A percentile compares a stretch with the other conserved stretches of the same genome.
These are phyloP conservation scores for Remorina albescens DNA, from an alignment of 2,797 vertebrate genomes.

Conservation along the genomic window DNA sequence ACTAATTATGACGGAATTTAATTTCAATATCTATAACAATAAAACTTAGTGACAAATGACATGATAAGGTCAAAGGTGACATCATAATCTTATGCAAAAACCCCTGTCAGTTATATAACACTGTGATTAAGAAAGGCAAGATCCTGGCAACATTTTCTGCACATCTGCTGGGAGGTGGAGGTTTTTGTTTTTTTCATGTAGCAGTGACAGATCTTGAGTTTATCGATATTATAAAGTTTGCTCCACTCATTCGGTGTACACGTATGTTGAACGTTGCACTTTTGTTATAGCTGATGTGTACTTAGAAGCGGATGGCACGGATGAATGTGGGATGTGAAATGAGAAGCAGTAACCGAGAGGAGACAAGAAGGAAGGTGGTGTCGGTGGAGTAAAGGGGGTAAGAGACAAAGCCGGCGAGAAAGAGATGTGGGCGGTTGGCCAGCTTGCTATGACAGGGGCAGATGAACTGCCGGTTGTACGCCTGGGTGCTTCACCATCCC, in stretches of 20 bases:
- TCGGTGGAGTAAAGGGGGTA: conserved; percentile 9
- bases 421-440: conserved; percentile 65
- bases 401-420: conserved; percentile 44
- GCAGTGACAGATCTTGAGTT: background rate
- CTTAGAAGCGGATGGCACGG: conserved; percentile 38
- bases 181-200: too few relatives aligned
- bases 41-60: too few relatives aligned
- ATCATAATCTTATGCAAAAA: too few relatives aligned
- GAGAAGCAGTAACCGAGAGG: conserved; percentile 34
- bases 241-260: conserved; percentile 19
- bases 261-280: conserved; percentile 31
- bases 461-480: conserved; percentile 65
- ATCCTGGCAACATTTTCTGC: too few relatives aligned
- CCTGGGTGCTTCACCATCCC: conserved; percentile 63
- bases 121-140: too few relatives aligned
- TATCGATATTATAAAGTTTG: background rate
- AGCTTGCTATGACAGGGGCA: conserved; percentile 61
- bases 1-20: too few relatives aligned
- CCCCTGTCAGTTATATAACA: too few relatives aligned
- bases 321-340: conserved; percentile 39
- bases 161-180: too few relatives aligned
- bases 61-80: too few relatives aligned
- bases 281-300: conserved; percentile 25
- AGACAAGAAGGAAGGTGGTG: conserved; percentile 7
- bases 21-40: too few relatives aligned